These are phyloP conservation scores for Heteronetta atricapilla DNA, from an alignment of 2,113 vertebrate species.

Conservation along the genomic window DNA sequence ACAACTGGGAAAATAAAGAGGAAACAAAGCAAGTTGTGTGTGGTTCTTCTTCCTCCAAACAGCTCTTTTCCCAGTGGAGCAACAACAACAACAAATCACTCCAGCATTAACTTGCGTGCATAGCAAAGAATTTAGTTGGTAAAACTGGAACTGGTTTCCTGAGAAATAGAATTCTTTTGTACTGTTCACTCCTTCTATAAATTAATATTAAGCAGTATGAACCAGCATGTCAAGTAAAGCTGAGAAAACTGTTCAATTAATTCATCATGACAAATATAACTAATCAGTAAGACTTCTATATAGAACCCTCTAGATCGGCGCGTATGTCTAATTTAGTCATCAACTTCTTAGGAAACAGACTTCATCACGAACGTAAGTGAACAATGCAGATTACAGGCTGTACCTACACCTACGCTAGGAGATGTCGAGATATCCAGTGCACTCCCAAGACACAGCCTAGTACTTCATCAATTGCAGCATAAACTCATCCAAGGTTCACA, in stretches of 20 bases:
- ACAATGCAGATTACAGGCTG: not conserved
- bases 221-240: not conserved
- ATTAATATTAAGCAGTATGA: not conserved
- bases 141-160: not conserved
- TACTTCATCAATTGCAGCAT: not conserved
- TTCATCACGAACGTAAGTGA: not conserved
- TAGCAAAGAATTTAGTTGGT: not conserved
- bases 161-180: not conserved
- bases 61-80: not conserved
- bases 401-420: not conserved
- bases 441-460: not conserved
- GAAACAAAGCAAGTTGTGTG: not conserved
- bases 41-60: not conserved
- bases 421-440: not conserved
- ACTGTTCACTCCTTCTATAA: not conserved
- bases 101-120: not conserved
- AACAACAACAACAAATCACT: not conserved
- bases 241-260: not conserved
- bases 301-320: not conserved
- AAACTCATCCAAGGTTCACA: not conserved
- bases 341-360: not conserved
- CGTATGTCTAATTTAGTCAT: accelerated
- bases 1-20: not conserved
- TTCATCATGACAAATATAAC: not conserved
- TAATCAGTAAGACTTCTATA: not conserved